Evolutionary conservation across 2,113 vertebrate species (phyloP), one percentile per base, ranked within the genome.

Genomic region (Lates calcarifer): DNA sequence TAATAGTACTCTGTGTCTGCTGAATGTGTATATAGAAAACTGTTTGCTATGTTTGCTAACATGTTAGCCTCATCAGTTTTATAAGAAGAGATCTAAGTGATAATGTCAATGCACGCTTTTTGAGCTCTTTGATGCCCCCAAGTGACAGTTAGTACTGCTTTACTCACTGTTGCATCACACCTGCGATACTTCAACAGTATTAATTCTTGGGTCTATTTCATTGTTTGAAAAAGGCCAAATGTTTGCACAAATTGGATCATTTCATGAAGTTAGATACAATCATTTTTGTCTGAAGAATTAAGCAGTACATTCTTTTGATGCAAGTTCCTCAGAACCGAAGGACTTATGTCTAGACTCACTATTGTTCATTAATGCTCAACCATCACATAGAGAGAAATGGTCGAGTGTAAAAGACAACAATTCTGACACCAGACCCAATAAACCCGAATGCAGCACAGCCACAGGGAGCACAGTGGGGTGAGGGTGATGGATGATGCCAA

Each of bases 351-450:
- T 47, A 37, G 22, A 70, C 82, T 64, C 58, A 22, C 41, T 9
- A 18, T 74, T 69, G 85, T 83, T 77, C 24, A 80, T 77, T 39
- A 70, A 72, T 1, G 24, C 20, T 63, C 55, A 31, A 51, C 74
- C 56, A 31, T 81, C 82, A 37, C 66, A 57, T 37, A 7, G 64
- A 24, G 56, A 70, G 31, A 22, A 45, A 51, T 8, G 2, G 49
- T 1, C 3, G n/a, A 39, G 43, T 37, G 51, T 62, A 73, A 64
- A 47, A 79, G 41, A 58, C 33, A 61, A 51, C 62, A 73, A 69
- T 86, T 74, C 77, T 72, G 81, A 76, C 81, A 66, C 62, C 62
- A 43, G 56, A 60, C 33, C 70, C 78, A 89, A 81, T 84, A 84
- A 84, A 76, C 33, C 75, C 0, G 3, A 79, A 79, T 49, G 61